Base-by-base conservation (phyloP, 2,888 invertebrate genomes). In the Alitta virens region DNA sequence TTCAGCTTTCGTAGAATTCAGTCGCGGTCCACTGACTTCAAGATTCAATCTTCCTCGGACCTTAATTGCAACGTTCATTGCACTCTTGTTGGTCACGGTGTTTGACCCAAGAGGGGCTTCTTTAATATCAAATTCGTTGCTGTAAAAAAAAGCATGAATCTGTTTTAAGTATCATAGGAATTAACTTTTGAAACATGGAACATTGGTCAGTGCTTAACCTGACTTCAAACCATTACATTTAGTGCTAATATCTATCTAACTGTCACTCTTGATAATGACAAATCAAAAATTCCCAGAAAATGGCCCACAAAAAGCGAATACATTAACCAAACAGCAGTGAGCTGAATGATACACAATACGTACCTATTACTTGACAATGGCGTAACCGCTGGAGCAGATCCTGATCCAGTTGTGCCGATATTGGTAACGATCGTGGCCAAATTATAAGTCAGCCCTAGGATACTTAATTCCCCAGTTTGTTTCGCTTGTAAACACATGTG, bases 381-480 rank as follows among this genome's bases (percentile, higher is more conserved):
- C 24, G 52, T n/a, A 12, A 25, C 33, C 5, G 33, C 33, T 7
- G 33, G 33, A 7, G 33, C 33, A 7, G 33, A 64, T 49, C 59
- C 61, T 64, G 52, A 63, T 63, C 16, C 60, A n/a, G 33, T 64
- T 58, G 18, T 60, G 18, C n/a, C 64, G 7, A 33, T 33, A 33
- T 33, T 33, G 16, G 42, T 27, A 12, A 55, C 18, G 21, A 58
- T 54, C 9, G 75, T 72, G 25, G 76, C 76, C 5, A 86, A 85
- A 83, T 85, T 86, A 74, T 88, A 90, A 16, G 88, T 87, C 56
- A 94, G 83, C 2, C 92, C 93, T 65, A 88, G 85, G 60, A 94
- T 86, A 63, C 86, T 85, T 26, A 94, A 82, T 58, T 87, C 86
- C 0, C 94, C 94, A 14, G 88, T 88, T 68, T 86, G 85, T 65